Base-by-base conservation (phyloP, 2,113 vertebrate species). In the Phycodurus eques region DNA sequence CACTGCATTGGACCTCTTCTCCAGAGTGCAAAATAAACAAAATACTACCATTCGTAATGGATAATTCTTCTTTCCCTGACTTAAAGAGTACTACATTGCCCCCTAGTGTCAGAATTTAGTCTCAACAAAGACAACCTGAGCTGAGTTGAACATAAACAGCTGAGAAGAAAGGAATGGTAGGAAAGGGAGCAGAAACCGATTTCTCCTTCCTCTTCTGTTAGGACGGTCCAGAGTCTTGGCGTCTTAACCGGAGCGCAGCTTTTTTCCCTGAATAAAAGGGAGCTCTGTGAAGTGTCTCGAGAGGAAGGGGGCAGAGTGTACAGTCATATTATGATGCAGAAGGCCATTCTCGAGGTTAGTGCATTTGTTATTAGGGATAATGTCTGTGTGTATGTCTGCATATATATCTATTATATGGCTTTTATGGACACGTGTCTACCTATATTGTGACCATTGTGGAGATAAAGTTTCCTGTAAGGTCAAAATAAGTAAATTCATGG, bases 321-420 rank as follows among this genome's bases (percentile, higher is more conserved):
- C 92, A 93, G 93, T 80, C 94, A 95, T 73, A 80, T 96, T 35
- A 92, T 87, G n/a, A 90, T 94, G 74, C 94, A 95, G 82, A 94
- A 91, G 39, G 81, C 93, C 31, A 86, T 94, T 68, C 89, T 94
- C 2, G 89, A 95, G 93, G 93, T 94, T 74, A 70, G 89, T 78
- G 17, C 10, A 4, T 27, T 0, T 60, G 4, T 60, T 66, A 59
- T 33, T 67, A 1, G 67, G 20, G 1, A 64, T 59, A 15, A 19
- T 22, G 2, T n/a, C 31, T 20, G 31, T 69, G 63, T 66, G 19
- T n/a, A 0, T 1, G 8, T 51, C 17, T 51, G 49, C 1, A 19
- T 51, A 3, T 7, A 51, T 51, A 17, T 20, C 4, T 51, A 19
- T 51, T 51, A 20, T 51, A 20, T 19, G 15, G 17, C 49, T 51